Evolutionary conservation across 1,140 invertebrate genomes (phyloP), one percentile per base, ranked within the genome.

Genomic region (Diachasmimorpha longicaudata): DNA sequence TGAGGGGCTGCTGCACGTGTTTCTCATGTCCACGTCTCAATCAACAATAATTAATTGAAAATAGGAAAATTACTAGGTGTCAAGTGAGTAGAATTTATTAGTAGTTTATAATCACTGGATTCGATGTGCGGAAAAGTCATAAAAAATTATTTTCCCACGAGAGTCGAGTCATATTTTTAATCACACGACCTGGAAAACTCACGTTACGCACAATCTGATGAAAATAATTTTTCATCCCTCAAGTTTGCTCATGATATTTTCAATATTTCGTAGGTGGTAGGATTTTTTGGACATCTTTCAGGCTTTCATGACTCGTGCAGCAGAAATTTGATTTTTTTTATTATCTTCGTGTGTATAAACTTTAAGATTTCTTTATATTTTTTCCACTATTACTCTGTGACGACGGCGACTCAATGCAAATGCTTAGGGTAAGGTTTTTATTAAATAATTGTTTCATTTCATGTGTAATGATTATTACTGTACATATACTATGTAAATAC

Each of bases 401-500:
- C 48, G 36, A 77, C 55, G 72, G 67, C 70, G 70, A 73, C 68
- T 72, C 70, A 73, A 73, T 77, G 75, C 75, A 76, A 76, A 66
- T 72, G 21, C n/a, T 14, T 72, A 75, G 73, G 46, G 68, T 77
- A 77, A 73, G 25, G 42, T 19, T 75, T 70, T 55, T 46, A 74
- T 44, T 42, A 71, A 71, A 13, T 71, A 19, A 52, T 68, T 70
- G 44, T 69, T 81, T 81, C 74, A 63, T 63, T 63, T 25, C 6
- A 63, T 63, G 58, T 63, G 8, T 25, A 19, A 52, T 71, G 79
- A 82, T 75, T 78, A 71, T 79, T 77, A 79, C 44, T 82, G 81
- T 82, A 82, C 78, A 82, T 82, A 82, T 74, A 80, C 76, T 74
- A 72, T 82, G 81, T 82, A 82, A 74, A 82, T 82, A 82, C 76